Base-by-base conservation (phyloP, 2,888 invertebrate genomes). In the Metacarcinus magister region DNA sequence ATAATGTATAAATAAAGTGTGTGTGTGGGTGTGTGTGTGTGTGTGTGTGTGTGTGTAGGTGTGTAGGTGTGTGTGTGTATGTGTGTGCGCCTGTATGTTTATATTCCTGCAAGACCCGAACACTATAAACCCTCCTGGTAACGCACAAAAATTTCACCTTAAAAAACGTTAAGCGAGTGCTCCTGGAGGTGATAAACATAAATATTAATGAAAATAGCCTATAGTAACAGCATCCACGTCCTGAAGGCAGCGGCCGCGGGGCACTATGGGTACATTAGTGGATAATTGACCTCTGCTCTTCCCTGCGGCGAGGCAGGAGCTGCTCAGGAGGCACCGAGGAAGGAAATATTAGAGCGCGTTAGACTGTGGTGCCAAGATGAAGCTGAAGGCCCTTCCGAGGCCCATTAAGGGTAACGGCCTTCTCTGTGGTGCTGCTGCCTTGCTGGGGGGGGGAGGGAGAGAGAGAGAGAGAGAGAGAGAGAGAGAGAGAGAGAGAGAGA, bases 201-300 rank as follows among this genome's bases (percentile, higher is more conserved):
- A 75, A 75, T 75, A 19, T 75, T 16, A 75, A 75, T 75, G 75
- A 75, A n/a, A n/a, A 75, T 75, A 75, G 75, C 8, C 75, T n/a
- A 75, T 28, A 75, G 19, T 23, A 75, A 28, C 75, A 75, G 23
- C 75, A 4, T 75, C 75, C n/a, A 7, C 75, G 75, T n/a, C 19
- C n/a, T n/a, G 75, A 75, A 75, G 75, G 75, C 75, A n/a, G 75
- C n/a, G n/a, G 75, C 75, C n/a, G 75, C 75, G n/a, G 75, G 75
- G 75, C 75, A 75, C 75, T 75, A 28, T 23, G n/a, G 75, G n/a
- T 75, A 75, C 75, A 75, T 75, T 75, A 75, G 75, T 75, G 28
- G 75, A 28, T 75, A 75, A 75, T 75, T 75, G 75, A n/a, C 75
- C 75, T 75, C 75, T 75, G 75, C 75, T 75, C 75, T 28, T 75